phyloP scores from a whole-genome alignment of 2,113 vertebrate species.

The Pseudorectes ferrugineus region DNA sequence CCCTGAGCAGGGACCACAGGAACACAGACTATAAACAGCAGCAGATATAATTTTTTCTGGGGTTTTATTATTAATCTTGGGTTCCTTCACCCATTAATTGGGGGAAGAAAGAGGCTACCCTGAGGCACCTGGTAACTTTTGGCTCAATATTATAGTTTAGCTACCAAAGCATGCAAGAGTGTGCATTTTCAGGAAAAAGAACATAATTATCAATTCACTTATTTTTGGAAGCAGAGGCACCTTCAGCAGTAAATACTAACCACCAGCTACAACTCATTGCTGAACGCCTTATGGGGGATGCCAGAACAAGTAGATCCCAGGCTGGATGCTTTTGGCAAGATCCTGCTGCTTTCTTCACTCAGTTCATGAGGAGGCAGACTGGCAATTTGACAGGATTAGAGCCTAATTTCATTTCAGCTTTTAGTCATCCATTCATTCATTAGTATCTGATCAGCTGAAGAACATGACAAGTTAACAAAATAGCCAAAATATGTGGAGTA shows the following conservation, averaged over 20 bases:
- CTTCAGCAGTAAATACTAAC: background rate
- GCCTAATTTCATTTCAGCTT: background rate
- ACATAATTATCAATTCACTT: background rate
- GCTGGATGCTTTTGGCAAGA: background rate
- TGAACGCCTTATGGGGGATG: background rate
- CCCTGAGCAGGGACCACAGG: background rate
- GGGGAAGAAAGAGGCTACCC: background rate
- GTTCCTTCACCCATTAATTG: background rate
- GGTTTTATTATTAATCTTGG: background rate
- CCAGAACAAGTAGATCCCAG: background rate
- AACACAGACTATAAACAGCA: background rate
- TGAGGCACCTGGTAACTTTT: background rate
- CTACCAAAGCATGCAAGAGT: background rate
- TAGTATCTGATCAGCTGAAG: background rate
- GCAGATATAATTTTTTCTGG: background rate
- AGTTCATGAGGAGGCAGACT: background rate
- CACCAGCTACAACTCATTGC: background rate
- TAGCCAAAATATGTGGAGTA: background rate
- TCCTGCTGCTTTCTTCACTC: background rate
- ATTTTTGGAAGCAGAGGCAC: background rate
- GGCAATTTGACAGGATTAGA: background rate
- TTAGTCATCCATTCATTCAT: background rate
- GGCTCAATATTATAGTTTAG: background rate
- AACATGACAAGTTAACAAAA: background rate
- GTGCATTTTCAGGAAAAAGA: background rate